Evolutionary conservation across 1,140 invertebrate species (phyloP).

Genomic region (Tetramorium parvispinum): DNA sequence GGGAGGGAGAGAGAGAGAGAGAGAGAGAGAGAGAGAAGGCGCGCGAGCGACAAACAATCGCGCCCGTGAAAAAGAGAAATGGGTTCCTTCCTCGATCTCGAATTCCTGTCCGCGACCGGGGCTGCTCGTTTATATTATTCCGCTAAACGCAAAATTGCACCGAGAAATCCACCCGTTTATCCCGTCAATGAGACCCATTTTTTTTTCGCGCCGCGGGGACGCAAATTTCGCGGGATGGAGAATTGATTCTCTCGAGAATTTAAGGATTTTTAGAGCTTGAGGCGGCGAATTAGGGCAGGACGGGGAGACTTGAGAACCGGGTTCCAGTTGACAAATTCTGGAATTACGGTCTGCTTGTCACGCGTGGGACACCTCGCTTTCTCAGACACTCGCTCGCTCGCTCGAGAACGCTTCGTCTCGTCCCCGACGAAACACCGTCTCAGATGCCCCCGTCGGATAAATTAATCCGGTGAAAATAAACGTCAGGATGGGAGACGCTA

Average conservation of each 20-base stretch:
- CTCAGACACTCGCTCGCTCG: not conserved
- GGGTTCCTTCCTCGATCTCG: slow-evolving; percentile 23
- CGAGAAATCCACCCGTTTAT: not conserved
- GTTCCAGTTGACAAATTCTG: slow-evolving; percentile 5
- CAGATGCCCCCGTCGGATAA: no score
- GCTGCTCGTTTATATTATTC: slow-evolving; percentile 15
- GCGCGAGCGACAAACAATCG: slow-evolving; percentile 57
- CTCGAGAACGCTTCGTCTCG: not conserved
- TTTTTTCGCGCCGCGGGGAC: not conserved
- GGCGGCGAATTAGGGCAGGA: not conserved
- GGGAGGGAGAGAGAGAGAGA: not conserved
- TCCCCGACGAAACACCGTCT: not conserved
- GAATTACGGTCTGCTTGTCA: not conserved
- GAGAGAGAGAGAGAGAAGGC: not conserved
- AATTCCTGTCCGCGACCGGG: slow-evolving; percentile 19
- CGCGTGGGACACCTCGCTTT: not conserved
- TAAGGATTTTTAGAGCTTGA: not conserved
- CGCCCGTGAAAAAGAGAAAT: slow-evolving; percentile 34
- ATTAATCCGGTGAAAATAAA: not conserved
- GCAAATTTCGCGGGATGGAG: not conserved
- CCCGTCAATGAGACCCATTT: not conserved
- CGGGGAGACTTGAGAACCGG: not conserved
- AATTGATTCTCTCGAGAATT: not conserved
- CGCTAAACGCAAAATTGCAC: slow-evolving; percentile 19
- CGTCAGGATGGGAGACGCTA: not conserved